phyloP scores from a whole-genome alignment of 2,888 invertebrate species.

The Eilema depressum region DNA sequence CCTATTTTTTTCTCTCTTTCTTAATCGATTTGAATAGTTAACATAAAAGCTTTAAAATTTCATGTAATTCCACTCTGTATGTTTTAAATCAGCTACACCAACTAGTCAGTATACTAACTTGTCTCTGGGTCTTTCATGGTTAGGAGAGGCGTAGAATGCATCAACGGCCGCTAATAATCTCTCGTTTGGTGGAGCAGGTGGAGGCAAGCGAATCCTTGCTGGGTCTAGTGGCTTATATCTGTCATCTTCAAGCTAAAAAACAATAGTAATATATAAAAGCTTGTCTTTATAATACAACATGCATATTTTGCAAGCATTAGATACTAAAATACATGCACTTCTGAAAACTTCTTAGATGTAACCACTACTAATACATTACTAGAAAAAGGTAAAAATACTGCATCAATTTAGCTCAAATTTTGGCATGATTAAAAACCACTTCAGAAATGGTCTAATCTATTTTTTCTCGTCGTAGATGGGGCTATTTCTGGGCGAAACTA shows the following conservation, averaged over 20 bases:
- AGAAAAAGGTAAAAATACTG: no score
- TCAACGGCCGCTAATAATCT: conserved; percentile 97
- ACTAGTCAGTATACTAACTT: conserved; percentile 85
- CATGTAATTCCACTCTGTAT: no score
- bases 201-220: conserved; percentile 95
- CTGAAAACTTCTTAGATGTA: background rate
- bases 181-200: conserved; percentile 98
- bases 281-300: background rate
- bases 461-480: no score
- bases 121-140: conserved; percentile 97
- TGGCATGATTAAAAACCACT: no score
- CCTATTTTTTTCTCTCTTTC: no score
- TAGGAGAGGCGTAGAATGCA: conserved; percentile 97
- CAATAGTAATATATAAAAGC: background rate
- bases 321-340: background rate
- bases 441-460: no score
- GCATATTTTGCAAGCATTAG: background rate
- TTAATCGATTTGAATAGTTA: no score
- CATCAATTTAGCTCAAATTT: no score
- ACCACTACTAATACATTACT: no score
- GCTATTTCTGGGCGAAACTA: no score
- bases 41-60: no score
- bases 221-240: conserved; percentile 97
- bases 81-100: no score
- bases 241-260: conserved; percentile 92